Evolutionary conservation across 2,113 vertebrate genomes (phyloP), one percentile per base, ranked within the genome.

Genomic region (Gadus macrocephalus): DNA sequence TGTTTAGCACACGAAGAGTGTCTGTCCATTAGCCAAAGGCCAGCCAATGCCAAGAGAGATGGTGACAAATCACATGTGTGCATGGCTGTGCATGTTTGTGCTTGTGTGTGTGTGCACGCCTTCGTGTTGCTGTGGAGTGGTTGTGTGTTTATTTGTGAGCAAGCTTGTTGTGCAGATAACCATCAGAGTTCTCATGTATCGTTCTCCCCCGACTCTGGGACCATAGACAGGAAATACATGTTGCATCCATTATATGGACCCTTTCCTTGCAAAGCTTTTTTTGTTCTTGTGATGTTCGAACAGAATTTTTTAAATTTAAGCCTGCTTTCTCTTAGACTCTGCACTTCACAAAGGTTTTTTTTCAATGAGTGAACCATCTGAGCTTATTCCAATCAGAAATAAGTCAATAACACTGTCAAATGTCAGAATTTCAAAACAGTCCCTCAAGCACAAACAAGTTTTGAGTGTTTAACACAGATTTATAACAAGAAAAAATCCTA

Each of bases 1-100:
- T 91, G 91, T 91, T 92, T 92, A 92, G 90, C 83, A 81, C 85
- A 81, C 86, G 76, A 81, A 86, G 86, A 90, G 85, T 88, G 87
- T 89, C 83, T 81, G 83, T 89, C 90, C 91, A 91, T 92, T 92
- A 91, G 89, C 58, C 73, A 42, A 68, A 68, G 81, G 80, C 77
- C 82, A 77, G 81, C 80, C 81, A 19, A 55, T 80, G 76, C 79
- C 83, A 74, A 74, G 81, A 79, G 81, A 87, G 88, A 91, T 76
- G 68, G 89, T 90, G 91, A 92, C 89, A 92, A 89, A 93, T 91
- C 82, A 81, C 83, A 70, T 69, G 62, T 27, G 31, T 61, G 63
- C 16, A 19, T 66, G 73, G 17, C 17, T 53, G 38, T 20, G 42
- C 19, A 15, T 66, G 31, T 66, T 15, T 25, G 53, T 58, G 25